Evolutionary conservation across 2,113 vertebrate species (phyloP), one percentile per base, ranked within the genome.

Genomic region (Coturnix japonica): DNA sequence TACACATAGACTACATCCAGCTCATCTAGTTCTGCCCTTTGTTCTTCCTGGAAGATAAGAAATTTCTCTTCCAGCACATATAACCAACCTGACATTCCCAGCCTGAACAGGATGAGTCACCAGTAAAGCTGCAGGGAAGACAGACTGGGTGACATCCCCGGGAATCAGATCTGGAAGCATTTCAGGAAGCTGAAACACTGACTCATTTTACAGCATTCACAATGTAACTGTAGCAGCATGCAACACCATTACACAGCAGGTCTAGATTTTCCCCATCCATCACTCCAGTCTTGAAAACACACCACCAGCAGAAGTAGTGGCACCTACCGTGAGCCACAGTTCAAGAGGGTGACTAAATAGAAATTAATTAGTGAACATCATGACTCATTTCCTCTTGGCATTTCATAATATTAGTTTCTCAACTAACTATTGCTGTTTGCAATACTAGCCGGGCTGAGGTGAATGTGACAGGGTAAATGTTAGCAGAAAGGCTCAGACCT

Each of bases 321-420:
- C 19, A 3, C 16, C 65, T 44, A 22, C 30, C 67, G 61, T n/a
- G 54, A 83, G 47, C 43, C 49, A 64, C 46, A 51, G 13, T 13
- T 73, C 56, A 56, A n/a, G 60, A 82, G 19, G 15, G 19, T 87
- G 67, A 85, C 67, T 41, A 60, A 89, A 28, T 41, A 15, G 67
- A 89, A 64, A 47, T 23, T 47, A 51, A 47, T 7, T 56, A 33
- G 19, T 72, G 28, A 46, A 56, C 30, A 31, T 37, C 59, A 21
- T n/a, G 4, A 91, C 80, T 67, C 84, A 95, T 18, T 87, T 96
- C 95, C 91, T 60, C 60, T 53, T 6, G 18, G 46, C 47, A 44
- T 89, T 93, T 91, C 83, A 85, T 87, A 93, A 90, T 41, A n/a
- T 2, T 31, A 10, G 43, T 94, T 90, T 87, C 93, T 85, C 76